These are phyloP conservation scores for Rhinichthys klamathensis DNA, from an alignment of 2,113 vertebrate species.

Conservation along the genomic window DNA sequence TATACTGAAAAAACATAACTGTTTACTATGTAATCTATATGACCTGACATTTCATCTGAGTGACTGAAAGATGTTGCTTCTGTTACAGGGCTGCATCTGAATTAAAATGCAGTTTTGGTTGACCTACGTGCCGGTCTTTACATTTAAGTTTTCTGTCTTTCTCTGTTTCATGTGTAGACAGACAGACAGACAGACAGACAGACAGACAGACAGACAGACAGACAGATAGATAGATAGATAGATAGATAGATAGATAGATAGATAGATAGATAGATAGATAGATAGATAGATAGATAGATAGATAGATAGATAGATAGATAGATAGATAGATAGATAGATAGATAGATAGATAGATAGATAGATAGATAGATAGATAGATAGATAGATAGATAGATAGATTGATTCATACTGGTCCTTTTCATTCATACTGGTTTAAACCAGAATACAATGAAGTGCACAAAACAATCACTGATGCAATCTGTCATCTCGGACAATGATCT, in stretches of 20 bases:
- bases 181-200: not conserved
- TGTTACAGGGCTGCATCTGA: constrained; percentile 70
- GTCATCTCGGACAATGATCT: not conserved
- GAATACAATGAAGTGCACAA: constrained; percentile 38
- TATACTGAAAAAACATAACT: not conserved
- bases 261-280: not conserved
- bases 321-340: not conserved
- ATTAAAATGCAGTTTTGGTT: constrained; percentile 70
- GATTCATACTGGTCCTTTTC: too few species aligned
- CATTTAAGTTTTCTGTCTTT: constrained; percentile 49
- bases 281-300: not conserved
- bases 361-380: not conserved
- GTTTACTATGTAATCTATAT: not conserved
- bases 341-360: not conserved
- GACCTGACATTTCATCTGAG: constrained; percentile 65
- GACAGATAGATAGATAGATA: too few species aligned
- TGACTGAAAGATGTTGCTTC: constrained; percentile 65
- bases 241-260: not conserved
- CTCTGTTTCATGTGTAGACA: not conserved
- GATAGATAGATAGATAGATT: not conserved
- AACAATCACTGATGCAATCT: constrained; percentile 43
- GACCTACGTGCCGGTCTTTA: constrained; percentile 63
- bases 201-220: too few species aligned
- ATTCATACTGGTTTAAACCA: constrained; percentile 39
- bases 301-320: not conserved